Evolutionary conservation across 2,113 vertebrate species (phyloP).

Genomic region (Argyrosomus japonicus): DNA sequence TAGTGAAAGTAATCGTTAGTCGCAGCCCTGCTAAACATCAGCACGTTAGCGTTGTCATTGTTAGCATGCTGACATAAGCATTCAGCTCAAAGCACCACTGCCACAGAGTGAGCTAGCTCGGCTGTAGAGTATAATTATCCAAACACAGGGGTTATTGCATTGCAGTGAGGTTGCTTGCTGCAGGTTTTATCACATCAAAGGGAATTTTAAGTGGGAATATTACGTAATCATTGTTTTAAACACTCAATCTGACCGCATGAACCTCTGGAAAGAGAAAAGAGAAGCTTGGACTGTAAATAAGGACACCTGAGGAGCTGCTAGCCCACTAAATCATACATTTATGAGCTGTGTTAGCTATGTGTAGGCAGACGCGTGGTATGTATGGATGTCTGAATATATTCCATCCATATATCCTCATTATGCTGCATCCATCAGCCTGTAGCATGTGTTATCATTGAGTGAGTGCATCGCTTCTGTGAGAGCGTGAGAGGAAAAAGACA

Average conservation of each 20-base stretch:
- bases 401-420: neutral
- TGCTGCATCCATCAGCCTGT: neutral
- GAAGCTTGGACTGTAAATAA: neutral
- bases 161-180: neutral
- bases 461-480: neutral
- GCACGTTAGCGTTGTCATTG: too few species aligned
- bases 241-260: neutral
- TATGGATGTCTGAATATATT: conserved; percentile 29
- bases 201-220: neutral
- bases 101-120: too few species aligned
- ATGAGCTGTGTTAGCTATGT: neutral
- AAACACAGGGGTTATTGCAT: neutral
- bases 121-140: too few species aligned
- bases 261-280: neutral
- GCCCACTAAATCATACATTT: conserved; percentile 32
- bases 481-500: conserved; percentile 19
- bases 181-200: neutral
- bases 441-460: neutral
- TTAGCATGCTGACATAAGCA: neutral
- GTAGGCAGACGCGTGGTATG: conserved; percentile 11
- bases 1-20: too few species aligned
- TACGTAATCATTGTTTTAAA: neutral
- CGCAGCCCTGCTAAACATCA: too few species aligned
- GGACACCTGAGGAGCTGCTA: neutral
- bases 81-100: neutral